Evolutionary conservation across 2,113 vertebrate genomes (phyloP), one percentile per base, ranked within the genome.

Genomic region (Numenius arquata): DNA sequence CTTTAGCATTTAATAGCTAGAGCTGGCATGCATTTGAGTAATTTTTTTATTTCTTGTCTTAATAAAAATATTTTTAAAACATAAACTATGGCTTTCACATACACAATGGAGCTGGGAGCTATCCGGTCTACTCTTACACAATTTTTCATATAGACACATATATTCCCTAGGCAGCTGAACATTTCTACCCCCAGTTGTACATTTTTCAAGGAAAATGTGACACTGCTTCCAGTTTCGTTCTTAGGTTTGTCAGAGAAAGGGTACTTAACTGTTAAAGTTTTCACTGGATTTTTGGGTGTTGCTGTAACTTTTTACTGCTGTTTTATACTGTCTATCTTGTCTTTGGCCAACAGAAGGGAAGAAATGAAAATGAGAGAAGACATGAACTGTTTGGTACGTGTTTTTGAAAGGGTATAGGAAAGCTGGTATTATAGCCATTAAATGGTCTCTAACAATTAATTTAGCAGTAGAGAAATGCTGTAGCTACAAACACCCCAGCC

Each of bases 151-250:
- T 9, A 52, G 66, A 67, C 38, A 21, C 10, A 41, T 58, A n/a
- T 47, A 63, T 67, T 93, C 26, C 38, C 41, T 73, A 72, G 71
- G 29, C 36, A 90, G 58, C 16, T 74, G 71, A 94, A 66, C 15
- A n/a, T 48, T 88, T 78, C 61, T 72, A 47, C 43, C 29, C 45
- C 26, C 40, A 61, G 40, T 18, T 0, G 12, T n/a, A 56, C 14
- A 34, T 90, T 92, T 93, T 88, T 75, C 56, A 61, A 30, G 55
- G 61, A 32, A 79, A 95, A 85, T 17, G 61, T 82, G 10, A 52
- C 45, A 19, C 18, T 68, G 48, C 55, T 72, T 40, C 58, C 75
- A 65, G 58, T 52, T 88, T 76, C 16, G 17, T 61, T 82, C 67
- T 55, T 25, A 76, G 47, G 47, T 63, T 48, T 56, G 53, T 56